A percentile compares a stretch with the other conserved stretches of the same genome.
Evolutionary conservation across 2,797 vertebrate species (phyloP).

Genomic region (Clamator glandarius): DNA sequence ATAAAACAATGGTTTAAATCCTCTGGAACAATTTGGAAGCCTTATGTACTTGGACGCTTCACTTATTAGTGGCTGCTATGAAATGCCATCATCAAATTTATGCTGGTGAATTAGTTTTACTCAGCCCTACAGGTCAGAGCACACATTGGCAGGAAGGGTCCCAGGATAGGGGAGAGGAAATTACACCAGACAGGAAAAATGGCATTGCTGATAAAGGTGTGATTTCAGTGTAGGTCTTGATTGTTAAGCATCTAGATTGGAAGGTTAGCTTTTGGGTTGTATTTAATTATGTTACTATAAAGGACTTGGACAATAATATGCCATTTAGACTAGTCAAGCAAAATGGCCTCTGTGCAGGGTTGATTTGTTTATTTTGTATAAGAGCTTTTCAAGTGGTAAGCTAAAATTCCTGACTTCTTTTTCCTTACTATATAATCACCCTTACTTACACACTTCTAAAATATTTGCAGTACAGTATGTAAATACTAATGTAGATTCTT

Average conservation of each 20-base stretch:
- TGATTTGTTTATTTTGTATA: neutral
- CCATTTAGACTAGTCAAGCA: neutral
- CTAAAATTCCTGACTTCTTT: neutral
- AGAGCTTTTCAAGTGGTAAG: neutral
- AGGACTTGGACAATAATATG: neutral
- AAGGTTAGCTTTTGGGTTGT: neutral
- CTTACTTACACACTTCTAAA: neutral
- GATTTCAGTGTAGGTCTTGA: neutral
- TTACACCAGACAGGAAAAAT: neutral
- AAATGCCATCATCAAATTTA: neutral
- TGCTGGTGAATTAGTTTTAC: neutral
- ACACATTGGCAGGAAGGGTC: neutral
- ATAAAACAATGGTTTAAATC: constrained; percentile 20
- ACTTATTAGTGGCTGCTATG: neutral
- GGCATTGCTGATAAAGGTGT: neutral
- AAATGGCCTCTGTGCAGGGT: neutral
- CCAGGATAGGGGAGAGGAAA: neutral
- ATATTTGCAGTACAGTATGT: neutral
- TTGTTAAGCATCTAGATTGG: neutral
- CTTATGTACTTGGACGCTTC: neutral
- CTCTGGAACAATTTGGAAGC: constrained; percentile 6
- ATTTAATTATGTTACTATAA: neutral
- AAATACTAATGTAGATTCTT: neutral
- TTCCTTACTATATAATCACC: neutral
- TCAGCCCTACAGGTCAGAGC: constrained; percentile 4